Percentiles rank a stretch among this genome's conserved stretches.
Conservation (phyloP, 2,797 vertebrate genomes). For the Paguma larvata region DNA sequence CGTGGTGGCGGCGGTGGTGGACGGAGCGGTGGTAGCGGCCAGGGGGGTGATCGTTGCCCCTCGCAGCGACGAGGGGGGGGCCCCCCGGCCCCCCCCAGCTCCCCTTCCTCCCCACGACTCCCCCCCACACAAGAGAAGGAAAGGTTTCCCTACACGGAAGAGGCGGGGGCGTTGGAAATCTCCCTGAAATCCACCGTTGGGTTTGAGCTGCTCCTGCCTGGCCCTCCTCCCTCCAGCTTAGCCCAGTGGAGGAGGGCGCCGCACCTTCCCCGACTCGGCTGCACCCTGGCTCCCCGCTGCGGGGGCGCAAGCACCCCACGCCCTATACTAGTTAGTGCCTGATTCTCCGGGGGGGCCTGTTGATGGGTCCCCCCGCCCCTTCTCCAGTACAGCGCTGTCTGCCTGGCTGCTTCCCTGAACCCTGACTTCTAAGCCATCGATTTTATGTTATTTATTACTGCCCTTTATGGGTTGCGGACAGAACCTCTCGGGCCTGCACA, state of each 20-base stretch:
- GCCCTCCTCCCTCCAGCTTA: slow-evolving; percentile 65
- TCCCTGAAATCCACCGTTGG: slow-evolving; percentile 62
- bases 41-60: slow-evolving; percentile 75
- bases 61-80: slow-evolving; percentile 66
- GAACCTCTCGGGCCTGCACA: slow-evolving; percentile 58
- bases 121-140: slow-evolving; percentile 84
- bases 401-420: slow-evolving; percentile 80
- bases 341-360: slow-evolving; percentile 58
- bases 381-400: slow-evolving; percentile 78
- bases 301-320: slow-evolving; percentile 60
- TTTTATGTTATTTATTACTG: slow-evolving; percentile 72
- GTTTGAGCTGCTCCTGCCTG: slow-evolving; percentile 57
- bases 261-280: slow-evolving; percentile 56
- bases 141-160: slow-evolving; percentile 84
- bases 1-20: slow-evolving; percentile 65
- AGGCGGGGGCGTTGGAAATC: slow-evolving; percentile 87
- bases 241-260: slow-evolving; percentile 33
- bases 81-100: background rate
- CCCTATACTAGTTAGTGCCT: slow-evolving; percentile 84
- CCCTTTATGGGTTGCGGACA: slow-evolving; percentile 51
- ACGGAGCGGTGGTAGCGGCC: slow-evolving; percentile 66
- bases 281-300: slow-evolving; percentile 60
- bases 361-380: background rate
- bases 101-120: slow-evolving; percentile 58
- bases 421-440: slow-evolving; percentile 79